phyloP scores from a whole-genome alignment of 2,888 invertebrate genomes.

The Neoaliturus tenellus region DNA sequence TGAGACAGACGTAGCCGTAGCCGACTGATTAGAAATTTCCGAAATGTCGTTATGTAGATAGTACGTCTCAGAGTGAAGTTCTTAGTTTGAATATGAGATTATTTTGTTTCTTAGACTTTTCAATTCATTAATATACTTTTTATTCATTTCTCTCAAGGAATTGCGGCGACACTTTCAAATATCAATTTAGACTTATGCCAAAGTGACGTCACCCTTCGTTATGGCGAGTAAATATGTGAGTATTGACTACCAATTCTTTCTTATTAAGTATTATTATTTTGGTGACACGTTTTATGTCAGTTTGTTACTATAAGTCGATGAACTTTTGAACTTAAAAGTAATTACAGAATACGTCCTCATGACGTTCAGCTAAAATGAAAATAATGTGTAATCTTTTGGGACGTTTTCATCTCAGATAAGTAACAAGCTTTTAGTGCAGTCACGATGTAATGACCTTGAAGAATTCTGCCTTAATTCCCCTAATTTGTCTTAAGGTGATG shows the following conservation, averaged over 20 bases:
- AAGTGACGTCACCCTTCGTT: conserved; percentile 57
- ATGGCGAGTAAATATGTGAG: conserved; percentile 62
- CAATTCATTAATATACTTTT: neutral
- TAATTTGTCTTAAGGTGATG: neutral
- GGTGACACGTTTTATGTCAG: neutral
- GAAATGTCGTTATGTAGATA: neutral
- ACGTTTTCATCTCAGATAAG: conserved; percentile 43
- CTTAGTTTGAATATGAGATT: neutral
- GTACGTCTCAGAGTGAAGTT: neutral
- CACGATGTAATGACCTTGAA: conserved; percentile 55
- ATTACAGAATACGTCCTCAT: neutral
- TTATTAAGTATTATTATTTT: neutral
- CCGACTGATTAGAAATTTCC: neutral
- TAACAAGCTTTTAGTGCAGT: conserved; percentile 20
- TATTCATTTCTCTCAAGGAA: neutral
- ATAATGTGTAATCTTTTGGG: conserved; percentile 28
- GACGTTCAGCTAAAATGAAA: neutral
- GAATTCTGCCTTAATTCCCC: neutral
- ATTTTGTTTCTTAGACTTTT: neutral
- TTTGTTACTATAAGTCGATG: neutral
- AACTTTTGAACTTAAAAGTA: neutral
- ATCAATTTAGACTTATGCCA: conserved; percentile 1
- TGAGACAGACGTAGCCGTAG: conserved; percentile 7
- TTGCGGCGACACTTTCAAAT: neutral
- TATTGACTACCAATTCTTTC: conserved; percentile 54